Base-by-base conservation (phyloP, 2,113 vertebrate genomes). In the Odocoileus virginianus region DNA sequence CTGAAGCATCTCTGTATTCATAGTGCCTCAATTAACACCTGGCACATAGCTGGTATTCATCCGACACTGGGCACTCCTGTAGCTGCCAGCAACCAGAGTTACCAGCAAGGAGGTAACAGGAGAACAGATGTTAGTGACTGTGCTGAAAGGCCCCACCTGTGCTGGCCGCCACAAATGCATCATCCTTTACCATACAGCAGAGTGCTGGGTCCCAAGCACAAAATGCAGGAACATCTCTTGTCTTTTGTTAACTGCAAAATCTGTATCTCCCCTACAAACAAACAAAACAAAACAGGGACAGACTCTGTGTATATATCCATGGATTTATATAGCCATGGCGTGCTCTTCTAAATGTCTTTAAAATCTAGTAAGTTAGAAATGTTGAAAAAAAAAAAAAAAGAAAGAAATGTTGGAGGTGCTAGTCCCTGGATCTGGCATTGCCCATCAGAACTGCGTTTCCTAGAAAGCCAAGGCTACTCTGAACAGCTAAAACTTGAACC, bases 151-250 rank as follows among this genome's bases (percentile, higher is more conserved):
- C 6, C 27, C 40, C 40, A 3, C 19, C 50, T 21, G 57, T 3
- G n/a, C 8, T 45, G 6, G 7, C 47, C 0, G 0, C 15, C 30
- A 14, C 87, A n/a, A 84, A 28, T 17, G 1, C 21, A 2, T 11
- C 33, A 15, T 43, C 55, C 83, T 27, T 30, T 60, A 21, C 1
- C 11, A 0, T 15, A 1, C 12, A 14, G 67, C 6, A 25, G 28
- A 94, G 25, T 57, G 78, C 57, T 40, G 43, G 36, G 57, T 74
- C 55, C 71, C 57, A 6, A 21, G 17, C 28, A 82, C 57, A 33
- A 64, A 88, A 74, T 12, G 3, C 45, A 52, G 47, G 76, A 67
- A 47, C 3, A 11, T 57, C 27, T 45, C 43, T 61, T 54, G 25
- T 7, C 7, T 93, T 86, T 95, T 36, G 6, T 85, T 67, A 79